Conservation (phyloP, 1,140 invertebrate genomes). For the Marisa cornuarietis region DNA sequence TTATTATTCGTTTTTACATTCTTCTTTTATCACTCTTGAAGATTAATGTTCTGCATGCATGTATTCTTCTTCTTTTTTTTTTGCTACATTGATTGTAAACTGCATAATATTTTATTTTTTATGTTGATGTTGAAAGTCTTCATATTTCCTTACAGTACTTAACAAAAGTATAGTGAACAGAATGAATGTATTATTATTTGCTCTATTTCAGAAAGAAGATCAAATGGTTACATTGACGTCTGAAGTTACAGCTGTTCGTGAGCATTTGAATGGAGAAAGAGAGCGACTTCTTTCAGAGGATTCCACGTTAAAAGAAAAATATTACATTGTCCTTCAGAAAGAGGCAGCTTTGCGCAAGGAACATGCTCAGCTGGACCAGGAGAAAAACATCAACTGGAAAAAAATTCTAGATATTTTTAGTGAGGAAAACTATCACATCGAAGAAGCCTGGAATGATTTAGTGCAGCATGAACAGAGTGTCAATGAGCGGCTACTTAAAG, state of each 20-base stretch:
- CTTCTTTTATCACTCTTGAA: no score
- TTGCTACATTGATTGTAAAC: no score
- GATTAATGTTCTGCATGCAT: no score
- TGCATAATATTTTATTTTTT: no score
- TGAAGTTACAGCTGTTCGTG: slow-evolving; percentile 31
- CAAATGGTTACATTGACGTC: slow-evolving; percentile 17
- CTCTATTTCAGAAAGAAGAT: slow-evolving; percentile 17
- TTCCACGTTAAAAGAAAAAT: slow-evolving; percentile 36
- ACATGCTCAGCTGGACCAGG: slow-evolving; percentile 24
- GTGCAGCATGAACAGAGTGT: slow-evolving; percentile 44
- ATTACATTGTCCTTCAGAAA: slow-evolving; percentile 29
- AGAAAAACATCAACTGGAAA: slow-evolving; percentile 45
- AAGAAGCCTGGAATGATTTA: slow-evolving; percentile 57
- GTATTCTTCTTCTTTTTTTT: no score
- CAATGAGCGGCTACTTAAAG: slow-evolving; percentile 24
- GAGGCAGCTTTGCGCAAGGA: slow-evolving; percentile 32
- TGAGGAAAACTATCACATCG: slow-evolving; percentile 45
- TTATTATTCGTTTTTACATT: no score
- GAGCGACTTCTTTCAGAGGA: slow-evolving; percentile 30
- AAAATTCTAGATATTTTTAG: slow-evolving; percentile 41
- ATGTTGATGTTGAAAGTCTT: no score
- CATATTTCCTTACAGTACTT: no score
- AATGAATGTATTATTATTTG: background rate
- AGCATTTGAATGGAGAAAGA: slow-evolving; percentile 26
- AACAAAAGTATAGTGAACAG: no score